phyloP scores from a whole-genome alignment of 1,140 invertebrate species.

The Zeugodacus cucurbitae region DNA sequence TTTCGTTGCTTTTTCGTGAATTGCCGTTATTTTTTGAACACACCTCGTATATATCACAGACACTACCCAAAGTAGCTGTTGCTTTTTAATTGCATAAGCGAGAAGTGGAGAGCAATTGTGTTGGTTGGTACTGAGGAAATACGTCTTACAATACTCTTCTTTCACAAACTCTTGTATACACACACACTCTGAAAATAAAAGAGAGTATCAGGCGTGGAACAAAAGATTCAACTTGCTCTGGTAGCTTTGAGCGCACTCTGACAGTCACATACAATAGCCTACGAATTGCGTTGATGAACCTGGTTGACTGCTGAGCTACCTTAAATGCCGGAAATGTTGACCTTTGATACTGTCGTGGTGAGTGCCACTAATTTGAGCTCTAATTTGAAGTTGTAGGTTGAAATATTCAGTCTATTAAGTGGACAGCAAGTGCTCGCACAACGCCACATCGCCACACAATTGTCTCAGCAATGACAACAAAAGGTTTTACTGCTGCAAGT shows the following conservation, averaged over 20 bases:
- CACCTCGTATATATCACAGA: too few species aligned
- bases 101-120: neutral
- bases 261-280: neutral
- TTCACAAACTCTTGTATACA: too few species aligned
- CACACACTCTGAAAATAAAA: neutral
- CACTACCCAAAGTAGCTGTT: neutral
- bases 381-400: neutral
- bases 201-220: neutral
- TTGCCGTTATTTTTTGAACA: too few species aligned
- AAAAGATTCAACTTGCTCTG: neutral
- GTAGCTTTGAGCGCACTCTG: neutral
- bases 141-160: too few species aligned
- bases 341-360: neutral
- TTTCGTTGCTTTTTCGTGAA: too few species aligned
- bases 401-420: neutral
- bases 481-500: neutral
- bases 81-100: neutral
- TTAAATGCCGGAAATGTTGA: neutral
- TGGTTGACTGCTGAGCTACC: neutral
- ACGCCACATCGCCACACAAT: neutral
- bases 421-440: neutral
- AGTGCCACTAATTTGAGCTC: neutral
- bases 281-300: neutral
- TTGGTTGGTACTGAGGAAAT: too few species aligned
- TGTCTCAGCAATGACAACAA: neutral